Evolutionary conservation across 2,113 vertebrate species (phyloP), one percentile per base, ranked within the genome.

Genomic region (Nicator chloris): DNA sequence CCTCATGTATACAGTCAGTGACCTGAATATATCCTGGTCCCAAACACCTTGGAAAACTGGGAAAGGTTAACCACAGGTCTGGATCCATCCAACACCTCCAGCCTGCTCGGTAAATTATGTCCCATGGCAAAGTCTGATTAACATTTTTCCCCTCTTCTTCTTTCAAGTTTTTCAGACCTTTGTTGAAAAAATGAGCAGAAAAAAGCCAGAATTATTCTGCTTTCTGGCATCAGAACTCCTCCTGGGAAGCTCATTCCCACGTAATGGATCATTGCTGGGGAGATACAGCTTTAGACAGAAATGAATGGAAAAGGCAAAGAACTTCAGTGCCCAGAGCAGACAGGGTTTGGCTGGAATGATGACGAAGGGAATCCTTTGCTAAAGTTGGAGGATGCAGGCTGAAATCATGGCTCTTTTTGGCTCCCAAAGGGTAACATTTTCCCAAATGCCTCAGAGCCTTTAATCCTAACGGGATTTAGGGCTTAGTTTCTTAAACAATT

Each of bases 391-490:
- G 68, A 47, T 4, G 6, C 54, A 75, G 56, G 60, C 42, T 30
- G 10, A 92, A 85, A 59, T 18, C 15, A 0, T 3, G 27, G 35
- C 60, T 86, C 77, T 57, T 65, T n/a, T n/a, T 59, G 68, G 47
- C 60, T 88, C 64, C 54, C n/a, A 13, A 64, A 68, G 69, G 33
- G 39, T 4, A 30, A 50, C 10, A 1, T 70, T 78, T 53, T 23
- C 87, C 86, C 79, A 47, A 75, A 86, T 18, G 19, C 53, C 87
- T 54, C 63, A 65, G 51, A 86, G 59, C 87, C 84, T 92, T 93
- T 94, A 96, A 93, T 91, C 84, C 87, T 56, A 11, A 18, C 0
- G 20, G 73, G 93, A 94, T 94, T 96, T 91, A 78, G 79, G 70
- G 92, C 59, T 94, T 65, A 57, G 35, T 31, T 86, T 33, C 70